phyloP scores from a whole-genome alignment of 2,888 invertebrate genomes.

The Harpagoxenus sublaevis region DNA sequence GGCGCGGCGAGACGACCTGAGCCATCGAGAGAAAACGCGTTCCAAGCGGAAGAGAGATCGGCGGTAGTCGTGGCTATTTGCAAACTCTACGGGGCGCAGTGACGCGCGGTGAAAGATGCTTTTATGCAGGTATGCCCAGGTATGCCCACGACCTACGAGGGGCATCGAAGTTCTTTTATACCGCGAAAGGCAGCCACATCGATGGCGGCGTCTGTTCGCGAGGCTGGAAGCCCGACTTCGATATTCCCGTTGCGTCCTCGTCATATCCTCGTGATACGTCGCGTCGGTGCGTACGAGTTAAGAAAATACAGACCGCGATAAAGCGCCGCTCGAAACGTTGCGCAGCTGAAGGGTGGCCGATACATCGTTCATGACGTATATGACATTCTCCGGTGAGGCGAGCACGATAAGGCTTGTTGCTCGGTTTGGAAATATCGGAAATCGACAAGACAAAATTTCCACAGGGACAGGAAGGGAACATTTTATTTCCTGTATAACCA shows the following conservation, averaged over 20 bases:
- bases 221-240: constrained; percentile 13
- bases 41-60: constrained; percentile 34
- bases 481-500: background rate
- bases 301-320: constrained; percentile 36
- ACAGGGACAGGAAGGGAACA: background rate
- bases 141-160: background rate
- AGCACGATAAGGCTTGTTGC: background rate
- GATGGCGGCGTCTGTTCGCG: constrained; percentile 1
- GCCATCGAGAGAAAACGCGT: constrained; percentile 24
- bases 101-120: constrained; percentile 45
- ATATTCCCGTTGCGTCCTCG: constrained; percentile 23
- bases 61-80: constrained; percentile 38
- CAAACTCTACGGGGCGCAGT: constrained; percentile 27
- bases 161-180: constrained; percentile 27
- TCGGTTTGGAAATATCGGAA: background rate
- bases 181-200: constrained; percentile 7
- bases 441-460: background rate
- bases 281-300: constrained; percentile 3
- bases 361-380: constrained; percentile 11
- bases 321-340: constrained; percentile 8
- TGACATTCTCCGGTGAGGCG: background rate
- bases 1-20: constrained; percentile 1
- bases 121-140: constrained; percentile 25
- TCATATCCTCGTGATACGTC: background rate
- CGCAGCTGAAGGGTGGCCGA: background rate